Conservation (phyloP, 2,113 vertebrate genomes). For the Pitta sordida region DNA sequence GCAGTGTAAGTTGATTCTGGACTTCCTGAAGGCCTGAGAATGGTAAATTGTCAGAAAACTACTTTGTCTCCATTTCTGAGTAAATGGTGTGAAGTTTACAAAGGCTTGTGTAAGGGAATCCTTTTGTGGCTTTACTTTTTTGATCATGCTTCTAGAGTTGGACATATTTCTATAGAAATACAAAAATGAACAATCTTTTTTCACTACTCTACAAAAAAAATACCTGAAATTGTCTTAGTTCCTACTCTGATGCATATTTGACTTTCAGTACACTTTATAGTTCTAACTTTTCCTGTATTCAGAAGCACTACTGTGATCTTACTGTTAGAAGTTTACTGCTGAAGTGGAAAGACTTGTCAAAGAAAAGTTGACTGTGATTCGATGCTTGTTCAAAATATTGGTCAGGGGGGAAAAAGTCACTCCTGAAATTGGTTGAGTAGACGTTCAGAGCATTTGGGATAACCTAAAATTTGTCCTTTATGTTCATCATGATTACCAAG, state of each 20-base stretch:
- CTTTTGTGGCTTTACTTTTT: not conserved
- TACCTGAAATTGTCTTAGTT: not conserved
- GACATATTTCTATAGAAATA: not conserved
- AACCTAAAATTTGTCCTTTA: not conserved
- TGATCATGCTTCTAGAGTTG: not conserved
- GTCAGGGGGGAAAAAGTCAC: not conserved
- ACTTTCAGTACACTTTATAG: not conserved
- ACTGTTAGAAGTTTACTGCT: not conserved
- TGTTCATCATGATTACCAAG: not conserved
- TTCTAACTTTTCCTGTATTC: not conserved
- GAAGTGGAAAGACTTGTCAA: not conserved
- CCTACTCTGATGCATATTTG: not conserved
- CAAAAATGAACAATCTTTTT: not conserved
- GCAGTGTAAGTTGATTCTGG: constrained; percentile 84
- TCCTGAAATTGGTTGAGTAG: not conserved
- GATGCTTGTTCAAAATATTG: not conserved
- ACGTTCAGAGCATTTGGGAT: not conserved
- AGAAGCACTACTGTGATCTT: not conserved
- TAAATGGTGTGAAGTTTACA: not conserved
- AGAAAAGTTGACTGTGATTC: not conserved
- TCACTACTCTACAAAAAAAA: not conserved
- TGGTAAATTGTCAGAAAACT: not conserved
- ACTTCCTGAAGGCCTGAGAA: not conserved
- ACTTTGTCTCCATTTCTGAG: not conserved
- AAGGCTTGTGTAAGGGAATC: not conserved